Evolutionary conservation across 2,113 vertebrate species (phyloP).

Genomic region (Colinus virginianus): DNA sequence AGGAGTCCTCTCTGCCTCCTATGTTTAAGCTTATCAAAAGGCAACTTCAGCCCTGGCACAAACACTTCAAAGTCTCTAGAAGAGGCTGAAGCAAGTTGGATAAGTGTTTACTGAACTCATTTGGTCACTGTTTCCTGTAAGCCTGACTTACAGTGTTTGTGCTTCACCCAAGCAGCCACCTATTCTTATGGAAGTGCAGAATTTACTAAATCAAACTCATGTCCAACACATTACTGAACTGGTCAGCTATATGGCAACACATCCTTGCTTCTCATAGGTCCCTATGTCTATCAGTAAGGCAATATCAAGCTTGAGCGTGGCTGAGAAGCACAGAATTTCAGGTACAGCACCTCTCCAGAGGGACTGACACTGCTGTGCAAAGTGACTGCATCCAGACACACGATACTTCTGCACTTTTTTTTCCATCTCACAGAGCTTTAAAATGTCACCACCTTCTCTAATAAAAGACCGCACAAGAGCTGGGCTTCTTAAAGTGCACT

Average conservation of each 20-base stretch:
- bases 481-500: not conserved
- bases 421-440: not conserved
- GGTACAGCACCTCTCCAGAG: not conserved
- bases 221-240: not conserved
- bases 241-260: not conserved
- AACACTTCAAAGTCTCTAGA: not conserved
- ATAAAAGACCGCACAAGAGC: not conserved
- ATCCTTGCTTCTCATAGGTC: not conserved
- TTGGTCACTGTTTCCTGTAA: not conserved
- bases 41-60: not conserved
- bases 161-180: not conserved
- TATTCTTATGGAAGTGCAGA: not conserved
- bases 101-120: not conserved
- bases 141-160: not conserved
- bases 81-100: not conserved
- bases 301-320: not conserved
- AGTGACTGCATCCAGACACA: not conserved
- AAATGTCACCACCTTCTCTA: not conserved
- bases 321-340: not conserved
- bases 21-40: not conserved
- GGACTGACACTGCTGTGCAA: rapidly evolving
- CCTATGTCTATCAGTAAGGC: not conserved
- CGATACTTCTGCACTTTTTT: not conserved
- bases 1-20: not conserved
- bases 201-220: not conserved